Conservation (phyloP, 1,140 invertebrate species). For the Euschistus heros region DNA sequence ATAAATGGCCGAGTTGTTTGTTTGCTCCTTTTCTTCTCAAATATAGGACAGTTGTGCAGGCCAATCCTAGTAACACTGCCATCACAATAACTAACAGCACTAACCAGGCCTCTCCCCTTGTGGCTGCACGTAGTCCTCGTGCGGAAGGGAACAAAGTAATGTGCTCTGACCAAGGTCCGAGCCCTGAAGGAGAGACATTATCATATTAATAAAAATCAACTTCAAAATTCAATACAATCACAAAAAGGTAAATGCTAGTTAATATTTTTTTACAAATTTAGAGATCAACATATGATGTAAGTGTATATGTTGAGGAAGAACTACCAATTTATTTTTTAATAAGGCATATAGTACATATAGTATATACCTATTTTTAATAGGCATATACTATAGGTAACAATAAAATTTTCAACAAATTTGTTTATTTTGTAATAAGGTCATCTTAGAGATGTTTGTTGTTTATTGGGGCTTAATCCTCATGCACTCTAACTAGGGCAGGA, state of each 20-base stretch:
- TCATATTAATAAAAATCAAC: background rate
- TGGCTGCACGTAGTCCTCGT: background rate
- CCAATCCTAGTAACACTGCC: slow-evolving; percentile 51
- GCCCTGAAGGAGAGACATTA: background rate
- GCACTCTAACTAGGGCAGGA: no score
- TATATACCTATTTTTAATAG: no score
- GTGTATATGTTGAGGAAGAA: slow-evolving; percentile 1
- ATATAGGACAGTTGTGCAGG: slow-evolving; percentile 46
- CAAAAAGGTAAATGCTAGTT: no score
- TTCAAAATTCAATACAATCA: background rate
- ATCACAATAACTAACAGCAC: slow-evolving; percentile 57
- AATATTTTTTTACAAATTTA: no score
- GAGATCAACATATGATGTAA: background rate
- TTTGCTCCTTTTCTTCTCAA: slow-evolving; percentile 46
- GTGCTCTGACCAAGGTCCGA: slow-evolving; percentile 11
- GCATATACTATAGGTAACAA: no score
- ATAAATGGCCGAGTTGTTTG: slow-evolving; percentile 31
- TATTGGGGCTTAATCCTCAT: no score
- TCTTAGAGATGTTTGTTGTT: no score
- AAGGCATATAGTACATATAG: no score
- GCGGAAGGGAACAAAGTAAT: slow-evolving; percentile 12
- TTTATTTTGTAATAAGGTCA: no score
- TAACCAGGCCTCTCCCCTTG: slow-evolving; percentile 57
- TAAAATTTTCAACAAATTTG: no score
- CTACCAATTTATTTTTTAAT: no score